These are phyloP conservation scores for Leucophenga varia DNA, from an alignment of 1,140 invertebrate genomes.

Conservation along the genomic window DNA sequence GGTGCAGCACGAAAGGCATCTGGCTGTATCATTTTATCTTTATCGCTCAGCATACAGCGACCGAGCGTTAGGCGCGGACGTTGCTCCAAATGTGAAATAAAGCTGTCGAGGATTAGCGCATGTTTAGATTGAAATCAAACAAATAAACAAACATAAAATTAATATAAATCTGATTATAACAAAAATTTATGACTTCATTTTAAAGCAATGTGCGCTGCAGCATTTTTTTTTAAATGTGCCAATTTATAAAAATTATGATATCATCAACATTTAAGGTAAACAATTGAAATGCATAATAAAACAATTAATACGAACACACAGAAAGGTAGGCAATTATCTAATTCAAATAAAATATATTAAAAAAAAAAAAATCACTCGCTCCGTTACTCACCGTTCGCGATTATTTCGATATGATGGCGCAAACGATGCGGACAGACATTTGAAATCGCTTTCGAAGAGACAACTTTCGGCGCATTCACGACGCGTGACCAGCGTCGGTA, in stretches of 20 bases:
- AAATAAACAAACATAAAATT: too few relatives aligned
- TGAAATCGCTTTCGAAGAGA: slow-evolving; percentile 56
- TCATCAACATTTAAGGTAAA: slow-evolving; percentile 26
- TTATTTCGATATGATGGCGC: slow-evolving; percentile 51
- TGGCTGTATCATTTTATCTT: slow-evolving; percentile 64
- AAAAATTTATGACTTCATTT: slow-evolving; percentile 27
- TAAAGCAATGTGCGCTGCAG: not conserved
- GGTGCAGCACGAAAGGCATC: slow-evolving; percentile 64
- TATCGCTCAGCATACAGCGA: slow-evolving; percentile 61
- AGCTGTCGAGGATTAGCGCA: too few relatives aligned
- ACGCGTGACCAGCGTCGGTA: slow-evolving; percentile 55
- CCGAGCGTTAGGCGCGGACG: slow-evolving; percentile 51
- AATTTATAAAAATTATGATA: slow-evolving; percentile 29
- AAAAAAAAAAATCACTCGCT: too few relatives aligned
- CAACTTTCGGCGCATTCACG: slow-evolving; percentile 58
- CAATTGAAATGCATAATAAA: slow-evolving; percentile 37
- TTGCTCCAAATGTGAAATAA: slow-evolving; percentile 12
- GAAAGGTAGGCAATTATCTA: too few relatives aligned
- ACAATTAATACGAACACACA: slow-evolving; percentile 36
- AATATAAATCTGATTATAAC: too few relatives aligned
- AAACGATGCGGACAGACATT: slow-evolving; percentile 58
- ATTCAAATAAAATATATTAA: too few relatives aligned
- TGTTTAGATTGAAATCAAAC: too few relatives aligned
- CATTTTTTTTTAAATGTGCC: too few relatives aligned
- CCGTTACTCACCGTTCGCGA: slow-evolving; percentile 35